Conservation (phyloP, 2,113 vertebrate species). For the Cryptomyrus ogoouensis region DNA sequence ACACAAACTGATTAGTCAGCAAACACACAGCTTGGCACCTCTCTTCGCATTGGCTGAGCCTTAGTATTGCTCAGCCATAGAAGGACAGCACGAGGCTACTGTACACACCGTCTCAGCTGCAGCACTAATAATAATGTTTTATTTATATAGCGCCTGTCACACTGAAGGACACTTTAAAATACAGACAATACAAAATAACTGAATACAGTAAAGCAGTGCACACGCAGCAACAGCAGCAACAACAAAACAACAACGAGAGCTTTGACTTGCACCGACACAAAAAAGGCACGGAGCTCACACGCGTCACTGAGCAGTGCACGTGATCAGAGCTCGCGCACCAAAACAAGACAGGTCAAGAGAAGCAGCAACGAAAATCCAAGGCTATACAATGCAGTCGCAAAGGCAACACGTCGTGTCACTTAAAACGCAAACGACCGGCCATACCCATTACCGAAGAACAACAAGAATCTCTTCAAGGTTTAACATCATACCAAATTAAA, state of each 20-base stretch:
- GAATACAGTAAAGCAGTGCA: too few relatives aligned
- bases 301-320: conserved; percentile 50
- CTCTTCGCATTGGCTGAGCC: conserved; percentile 42
- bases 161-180: not conserved
- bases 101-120: conserved; percentile 19
- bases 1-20: conserved; percentile 12
- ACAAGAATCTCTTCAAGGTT: not conserved
- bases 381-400: not conserved
- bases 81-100: conserved; percentile 33
- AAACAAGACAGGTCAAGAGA: conserved; percentile 45
- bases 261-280: conserved; percentile 28
- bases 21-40: not conserved
- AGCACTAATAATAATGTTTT: conserved; percentile 17
- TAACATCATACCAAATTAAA: not conserved
- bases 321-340: conserved; percentile 44
- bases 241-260: conserved; percentile 5
- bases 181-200: not conserved
- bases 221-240: not conserved
- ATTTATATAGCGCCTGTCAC: not conserved
- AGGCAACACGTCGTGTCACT: not conserved
- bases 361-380: not conserved
- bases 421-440: not conserved
- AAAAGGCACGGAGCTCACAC: conserved; percentile 35
- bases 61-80: conserved; percentile 34
- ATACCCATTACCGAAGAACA: not conserved